Conservation (phyloP, 2,888 invertebrate genomes). For the Autographa pulchrina region DNA sequence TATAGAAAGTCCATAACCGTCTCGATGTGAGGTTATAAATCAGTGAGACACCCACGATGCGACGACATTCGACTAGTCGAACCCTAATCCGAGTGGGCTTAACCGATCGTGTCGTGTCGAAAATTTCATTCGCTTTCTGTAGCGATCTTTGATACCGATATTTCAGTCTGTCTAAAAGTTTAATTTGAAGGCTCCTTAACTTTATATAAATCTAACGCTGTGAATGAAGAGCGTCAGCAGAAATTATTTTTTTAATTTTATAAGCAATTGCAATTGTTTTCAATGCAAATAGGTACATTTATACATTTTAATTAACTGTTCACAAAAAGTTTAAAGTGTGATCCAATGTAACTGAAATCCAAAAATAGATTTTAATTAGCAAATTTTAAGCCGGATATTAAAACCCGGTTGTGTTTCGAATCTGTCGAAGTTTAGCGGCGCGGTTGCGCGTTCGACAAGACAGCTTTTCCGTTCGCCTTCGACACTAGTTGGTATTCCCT, state of each 20-base stretch:
- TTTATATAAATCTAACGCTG: neutral
- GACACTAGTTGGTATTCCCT: constrained; percentile 83
- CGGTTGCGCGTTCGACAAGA: constrained; percentile 57
- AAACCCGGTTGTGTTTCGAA: constrained; percentile 51
- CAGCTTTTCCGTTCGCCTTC: constrained; percentile 65
- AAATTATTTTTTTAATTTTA: neutral
- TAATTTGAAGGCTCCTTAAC: neutral
- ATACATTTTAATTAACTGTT: neutral
- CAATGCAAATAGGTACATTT: too few species aligned
- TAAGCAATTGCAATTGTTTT: neutral
- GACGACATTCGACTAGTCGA: constrained; percentile 64
- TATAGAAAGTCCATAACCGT: constrained; percentile 75
- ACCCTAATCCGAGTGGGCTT: constrained; percentile 71
- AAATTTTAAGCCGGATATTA: constrained; percentile 55
- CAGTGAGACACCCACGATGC: constrained; percentile 84
- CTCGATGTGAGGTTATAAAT: constrained; percentile 75
- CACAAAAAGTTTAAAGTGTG: neutral
- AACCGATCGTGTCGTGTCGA: constrained; percentile 72
- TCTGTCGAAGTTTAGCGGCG: constrained; percentile 39
- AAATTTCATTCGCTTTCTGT: constrained; percentile 59
- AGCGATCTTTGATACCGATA: constrained; percentile 37
- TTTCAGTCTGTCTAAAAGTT: constrained; percentile 14
- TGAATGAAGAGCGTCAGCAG: neutral
- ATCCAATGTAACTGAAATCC: neutral
- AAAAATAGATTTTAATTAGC: constrained; percentile 29